Base-by-base conservation (phyloP, 2,113 vertebrate species). In the Pandion haliaetus region DNA sequence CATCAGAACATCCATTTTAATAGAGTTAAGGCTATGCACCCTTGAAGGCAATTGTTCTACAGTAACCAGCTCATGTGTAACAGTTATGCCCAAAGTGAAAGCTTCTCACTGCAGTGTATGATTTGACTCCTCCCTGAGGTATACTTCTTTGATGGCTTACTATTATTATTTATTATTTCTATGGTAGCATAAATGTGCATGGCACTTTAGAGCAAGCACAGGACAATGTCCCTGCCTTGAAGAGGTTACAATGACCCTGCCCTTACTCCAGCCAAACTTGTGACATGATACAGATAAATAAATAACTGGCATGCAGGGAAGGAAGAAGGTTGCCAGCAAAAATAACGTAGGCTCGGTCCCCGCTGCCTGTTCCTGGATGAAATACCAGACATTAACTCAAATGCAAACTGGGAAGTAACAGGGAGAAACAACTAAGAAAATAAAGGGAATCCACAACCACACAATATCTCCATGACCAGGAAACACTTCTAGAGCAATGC, bases 1-100 rank as follows among this genome's bases (percentile, higher is more conserved):
- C 15, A 8, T 49, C 95, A 72, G 78, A 71, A 82, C 87, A 95
- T 89, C 84, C 81, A 85, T 95, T 96, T 95, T 96, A 91, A 86
- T 79, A 71, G 89, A 91, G 86, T 71, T 89, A 72, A 74, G 86
- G 83, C 86, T 50, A 13, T 14, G 42, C n/a, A 81, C 76, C 77
- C 89, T 89, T 45, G 91, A 71, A 89, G 89, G 72, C 85, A 94
- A 94, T 94, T 81, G 84, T 67, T 92, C 81, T 89, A 86, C 38
- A 31, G 69, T 92, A 93, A 92, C 58, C 59, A 91, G 81, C 59
- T 86, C 29, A 2, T 88, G 83, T 78, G 72, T 88, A 78, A 95
- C 58, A 86, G 93, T 81, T 84, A 42, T 78, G 63, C 50, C 91
- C 79, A 34, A 66, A 86, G 88, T 67, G 80, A 90, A 84, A 74